Evolutionary conservation across 2,113 vertebrate genomes (phyloP), one percentile per base, ranked within the genome.

Genomic region (Amphilophus citrinellus): DNA sequence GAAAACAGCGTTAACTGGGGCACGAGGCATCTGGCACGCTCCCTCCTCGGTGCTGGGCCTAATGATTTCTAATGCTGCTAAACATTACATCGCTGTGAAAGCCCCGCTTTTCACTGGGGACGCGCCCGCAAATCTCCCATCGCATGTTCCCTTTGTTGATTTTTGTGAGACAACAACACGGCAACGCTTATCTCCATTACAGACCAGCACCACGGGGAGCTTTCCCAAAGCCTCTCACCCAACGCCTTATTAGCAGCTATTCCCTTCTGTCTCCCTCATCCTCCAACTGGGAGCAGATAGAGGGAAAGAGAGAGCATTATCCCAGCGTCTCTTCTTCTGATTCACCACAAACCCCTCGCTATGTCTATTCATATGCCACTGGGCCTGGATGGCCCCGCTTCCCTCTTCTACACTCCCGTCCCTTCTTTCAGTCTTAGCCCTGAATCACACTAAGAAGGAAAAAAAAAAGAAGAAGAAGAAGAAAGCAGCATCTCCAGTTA

Each of bases 71-170:
- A 95, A 95, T 95, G 95, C 94, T 68, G 89, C 91, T 94, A 94
- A 96, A 95, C 91, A 92, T 93, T 80, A 83, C 58, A 47, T 82
- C 61, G 81, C 89, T 14, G 85, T 81, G 89, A 91, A 94, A 94
- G 92, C 80, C 68, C 47, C 17, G 88, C 93, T 93, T 92, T 90
- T 86, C 92, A 89, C 88, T 53, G 86, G 93, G 93, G 92, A 93
- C 58, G 84, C 14, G 84, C 84, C 84, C 81, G 63, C 91, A 95
- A 95, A 95, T 96, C 95, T 95, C 89, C 93, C 93, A 93, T 95
- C 90, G 83, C 93, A 91, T 94, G 95, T 95, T 96, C 89, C 88
- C 89, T 96, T 96, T 96, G 95, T 96, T 96, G 95, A 92, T 94
- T 93, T 95, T 88, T 79, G 82, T 84, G 87, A 93, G 93, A 95